Evolutionary conservation across 2,797 vertebrate species (phyloP).

Genomic region (Merluccius polli): DNA sequence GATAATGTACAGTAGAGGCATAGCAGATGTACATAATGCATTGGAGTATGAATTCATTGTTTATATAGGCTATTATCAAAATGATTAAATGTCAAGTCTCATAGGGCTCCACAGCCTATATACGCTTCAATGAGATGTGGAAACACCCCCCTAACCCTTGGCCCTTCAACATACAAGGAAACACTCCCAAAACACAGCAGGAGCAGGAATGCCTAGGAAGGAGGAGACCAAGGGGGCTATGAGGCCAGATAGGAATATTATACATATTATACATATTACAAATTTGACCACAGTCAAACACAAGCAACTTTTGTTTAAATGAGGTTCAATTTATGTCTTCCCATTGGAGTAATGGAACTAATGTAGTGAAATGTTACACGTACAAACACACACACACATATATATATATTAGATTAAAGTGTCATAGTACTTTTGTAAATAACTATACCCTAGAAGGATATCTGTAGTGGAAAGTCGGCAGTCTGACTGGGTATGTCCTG

Average conservation of each 20-base stretch:
- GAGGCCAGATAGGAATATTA: too few species aligned
- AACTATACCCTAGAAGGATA: constrained; percentile 3
- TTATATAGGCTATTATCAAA: not conserved
- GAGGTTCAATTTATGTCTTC: too few species aligned
- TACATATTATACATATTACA: too few species aligned
- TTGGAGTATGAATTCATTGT: not conserved
- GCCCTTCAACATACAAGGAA: too few species aligned
- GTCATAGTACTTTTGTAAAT: not conserved
- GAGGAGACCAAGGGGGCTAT: too few species aligned
- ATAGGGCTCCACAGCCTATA: not conserved
- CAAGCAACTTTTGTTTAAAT: too few species aligned
- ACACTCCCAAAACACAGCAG: too few species aligned
- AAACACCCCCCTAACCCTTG: not conserved
- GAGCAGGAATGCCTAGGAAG: too few species aligned
- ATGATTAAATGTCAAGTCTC: not conserved
- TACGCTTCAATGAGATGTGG: not conserved
- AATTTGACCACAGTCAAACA: too few species aligned
- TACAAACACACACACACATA: not conserved
- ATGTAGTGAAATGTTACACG: not conserved
- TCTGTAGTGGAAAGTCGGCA: not conserved
- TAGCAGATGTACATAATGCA: not conserved
- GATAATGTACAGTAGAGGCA: not conserved
- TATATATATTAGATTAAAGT: not conserved
- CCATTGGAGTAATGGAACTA: not conserved
- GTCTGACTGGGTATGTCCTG: too few species aligned